Evolutionary conservation across 1,140 invertebrate genomes (phyloP).

Genomic region (Saccostrea cuccullata): DNA sequence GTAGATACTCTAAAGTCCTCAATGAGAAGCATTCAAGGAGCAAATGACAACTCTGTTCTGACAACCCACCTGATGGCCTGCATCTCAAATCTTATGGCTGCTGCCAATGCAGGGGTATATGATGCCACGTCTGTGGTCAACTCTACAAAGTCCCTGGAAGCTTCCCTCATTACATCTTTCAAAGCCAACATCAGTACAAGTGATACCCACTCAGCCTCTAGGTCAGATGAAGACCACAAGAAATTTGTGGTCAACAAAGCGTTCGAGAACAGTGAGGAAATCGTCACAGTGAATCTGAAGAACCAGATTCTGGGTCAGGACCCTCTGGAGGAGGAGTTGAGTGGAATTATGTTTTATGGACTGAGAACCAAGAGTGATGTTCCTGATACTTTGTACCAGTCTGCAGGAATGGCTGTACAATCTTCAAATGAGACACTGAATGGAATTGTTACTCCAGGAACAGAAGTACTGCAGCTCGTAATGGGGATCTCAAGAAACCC

Average conservation of each 20-base stretch:
- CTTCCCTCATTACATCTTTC: constrained; percentile 12
- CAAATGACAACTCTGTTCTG: constrained; percentile 58
- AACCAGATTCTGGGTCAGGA: constrained; percentile 58
- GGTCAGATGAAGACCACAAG: constrained; percentile 50
- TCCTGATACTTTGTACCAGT: constrained; percentile 42
- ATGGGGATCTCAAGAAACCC: constrained; percentile 58
- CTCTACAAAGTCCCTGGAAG: constrained; percentile 36
- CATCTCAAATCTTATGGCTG: constrained; percentile 61
- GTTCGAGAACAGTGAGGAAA: constrained; percentile 54
- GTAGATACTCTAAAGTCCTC: constrained; percentile 50
- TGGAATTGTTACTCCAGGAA: constrained; percentile 23
- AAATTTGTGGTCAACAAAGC: constrained; percentile 51
- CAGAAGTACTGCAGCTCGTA: constrained; percentile 62
- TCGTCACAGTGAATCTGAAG: constrained; percentile 57
- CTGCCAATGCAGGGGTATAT: constrained; percentile 56
- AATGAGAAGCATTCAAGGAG: constrained; percentile 56
- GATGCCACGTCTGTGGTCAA: constrained; percentile 47
- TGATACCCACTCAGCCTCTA: constrained; percentile 9
- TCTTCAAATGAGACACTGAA: constrained; percentile 42
- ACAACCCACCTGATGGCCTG: constrained; percentile 55
- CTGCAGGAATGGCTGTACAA: constrained; percentile 48
- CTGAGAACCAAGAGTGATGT: constrained; percentile 39
- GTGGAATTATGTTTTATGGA: constrained; percentile 56
- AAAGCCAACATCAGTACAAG: constrained; percentile 41
- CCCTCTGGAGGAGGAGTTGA: constrained; percentile 47